Conservation (phyloP, 2,113 vertebrate genomes). For the Anser cygnoides region DNA sequence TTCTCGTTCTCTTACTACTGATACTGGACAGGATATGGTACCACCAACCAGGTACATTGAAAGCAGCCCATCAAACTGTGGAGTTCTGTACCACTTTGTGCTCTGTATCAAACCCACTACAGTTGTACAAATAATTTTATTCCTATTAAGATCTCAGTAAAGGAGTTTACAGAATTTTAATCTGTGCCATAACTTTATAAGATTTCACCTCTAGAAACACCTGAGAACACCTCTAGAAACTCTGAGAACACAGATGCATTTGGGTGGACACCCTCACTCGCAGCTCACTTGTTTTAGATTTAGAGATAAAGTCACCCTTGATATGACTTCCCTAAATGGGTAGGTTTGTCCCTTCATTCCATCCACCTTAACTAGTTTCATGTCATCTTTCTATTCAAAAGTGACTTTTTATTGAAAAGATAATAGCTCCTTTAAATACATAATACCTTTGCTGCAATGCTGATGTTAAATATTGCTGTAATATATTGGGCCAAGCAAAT, state of each 20-base stretch:
- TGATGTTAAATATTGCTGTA: slow-evolving; percentile 27
- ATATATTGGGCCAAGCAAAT: slow-evolving; percentile 36
- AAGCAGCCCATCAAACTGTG: neutral
- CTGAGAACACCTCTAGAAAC: neutral
- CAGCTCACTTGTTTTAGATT: neutral
- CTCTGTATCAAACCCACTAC: neutral
- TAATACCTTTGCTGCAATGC: neutral
- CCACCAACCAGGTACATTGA: neutral
- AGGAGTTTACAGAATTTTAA: neutral
- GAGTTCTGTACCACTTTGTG: neutral
- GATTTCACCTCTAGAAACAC: neutral
- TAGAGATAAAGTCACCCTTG: neutral
- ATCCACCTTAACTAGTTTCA: neutral
- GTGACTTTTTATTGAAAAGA: neutral
- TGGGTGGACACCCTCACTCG: neutral
- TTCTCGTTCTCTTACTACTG: neutral
- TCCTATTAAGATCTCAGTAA: neutral
- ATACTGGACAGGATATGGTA: neutral
- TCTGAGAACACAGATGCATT: neutral
- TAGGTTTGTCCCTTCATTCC: neutral
- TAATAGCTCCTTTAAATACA: neutral
- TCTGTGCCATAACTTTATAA: neutral
- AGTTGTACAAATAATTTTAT: neutral
- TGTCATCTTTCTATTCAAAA: neutral
- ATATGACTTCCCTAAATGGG: neutral